phyloP scores from a whole-genome alignment of 2,797 vertebrate species.

The Falco cherrug region DNA sequence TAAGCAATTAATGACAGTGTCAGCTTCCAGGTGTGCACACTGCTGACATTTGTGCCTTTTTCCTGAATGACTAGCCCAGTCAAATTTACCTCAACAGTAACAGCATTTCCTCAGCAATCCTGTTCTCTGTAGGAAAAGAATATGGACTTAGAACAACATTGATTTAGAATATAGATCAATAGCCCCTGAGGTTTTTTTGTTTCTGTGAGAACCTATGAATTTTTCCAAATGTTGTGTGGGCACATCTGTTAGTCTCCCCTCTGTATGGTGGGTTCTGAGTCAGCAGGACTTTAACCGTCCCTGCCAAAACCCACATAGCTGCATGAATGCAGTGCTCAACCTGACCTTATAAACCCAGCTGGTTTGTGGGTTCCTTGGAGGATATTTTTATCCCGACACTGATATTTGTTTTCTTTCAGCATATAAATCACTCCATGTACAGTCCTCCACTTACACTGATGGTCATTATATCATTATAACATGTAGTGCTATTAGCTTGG shows the following conservation, averaged over 20 bases:
- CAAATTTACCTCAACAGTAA: background rate
- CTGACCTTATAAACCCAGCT: conserved; percentile 1
- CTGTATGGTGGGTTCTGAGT: background rate
- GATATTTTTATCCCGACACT: conserved; percentile 1
- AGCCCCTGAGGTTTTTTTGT: background rate
- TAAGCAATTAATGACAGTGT: background rate
- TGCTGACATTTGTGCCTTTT: background rate
- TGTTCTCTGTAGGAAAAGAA: background rate
- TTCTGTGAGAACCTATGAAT: background rate
- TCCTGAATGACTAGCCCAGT: background rate
- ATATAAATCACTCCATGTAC: background rate
- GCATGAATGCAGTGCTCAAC: background rate
- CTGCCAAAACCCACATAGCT: conserved; percentile 11
- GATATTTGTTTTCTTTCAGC: background rate
- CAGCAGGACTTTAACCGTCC: background rate
- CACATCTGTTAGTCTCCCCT: background rate
- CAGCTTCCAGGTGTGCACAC: background rate
- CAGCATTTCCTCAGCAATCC: background rate
- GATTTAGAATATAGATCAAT: background rate
- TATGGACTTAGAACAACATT: background rate
- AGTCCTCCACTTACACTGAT: background rate
- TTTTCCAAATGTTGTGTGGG: background rate
- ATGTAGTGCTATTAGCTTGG: background rate
- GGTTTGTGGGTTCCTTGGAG: background rate
- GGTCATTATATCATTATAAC: background rate